phyloP scores from a whole-genome alignment of 2,888 invertebrate species.

The Papilio elwesi region DNA sequence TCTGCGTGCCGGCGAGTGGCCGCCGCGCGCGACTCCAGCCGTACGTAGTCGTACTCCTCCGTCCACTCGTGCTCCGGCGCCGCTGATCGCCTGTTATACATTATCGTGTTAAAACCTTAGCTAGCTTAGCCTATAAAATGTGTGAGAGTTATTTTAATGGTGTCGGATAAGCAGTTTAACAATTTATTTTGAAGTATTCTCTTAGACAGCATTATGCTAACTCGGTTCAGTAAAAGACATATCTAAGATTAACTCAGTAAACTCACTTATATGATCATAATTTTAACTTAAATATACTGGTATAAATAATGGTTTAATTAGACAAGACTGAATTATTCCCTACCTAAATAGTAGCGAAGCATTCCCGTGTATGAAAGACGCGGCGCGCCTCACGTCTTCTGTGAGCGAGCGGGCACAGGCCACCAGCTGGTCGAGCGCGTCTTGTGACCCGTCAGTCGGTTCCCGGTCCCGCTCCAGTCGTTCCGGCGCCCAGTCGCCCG shows the following conservation, averaged over 20 bases:
- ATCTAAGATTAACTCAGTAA: too few species aligned
- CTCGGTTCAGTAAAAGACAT: too few species aligned
- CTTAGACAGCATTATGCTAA: too few species aligned
- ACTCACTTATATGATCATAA: too few species aligned
- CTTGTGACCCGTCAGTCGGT: constrained; percentile 86
- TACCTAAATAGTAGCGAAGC: constrained; percentile 90
- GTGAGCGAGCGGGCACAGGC: constrained; percentile 94
- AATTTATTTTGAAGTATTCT: too few species aligned
- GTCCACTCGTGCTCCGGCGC: constrained; percentile 85
- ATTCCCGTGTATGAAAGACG: constrained; percentile 95
- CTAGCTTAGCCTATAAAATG: too few species aligned
- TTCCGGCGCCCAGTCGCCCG: constrained; percentile 91
- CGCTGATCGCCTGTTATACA: constrained; percentile 65
- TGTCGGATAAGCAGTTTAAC: too few species aligned
- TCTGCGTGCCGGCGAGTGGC: constrained; percentile 89
- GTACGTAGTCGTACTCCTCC: constrained; percentile 96
- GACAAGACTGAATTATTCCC: too few species aligned
- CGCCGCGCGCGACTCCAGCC: constrained; percentile 90
- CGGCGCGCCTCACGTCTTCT: constrained; percentile 94
- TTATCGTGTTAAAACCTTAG: not conserved
- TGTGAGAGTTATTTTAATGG: too few species aligned
- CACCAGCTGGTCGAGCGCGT: constrained; percentile 94
- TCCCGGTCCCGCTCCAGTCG: constrained; percentile 82
- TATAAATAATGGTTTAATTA: too few species aligned
- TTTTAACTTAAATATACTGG: too few species aligned